Evolutionary conservation across 2,113 vertebrate species (phyloP), one percentile per base, ranked within the genome.

Genomic region (Scytalopus superciliaris): DNA sequence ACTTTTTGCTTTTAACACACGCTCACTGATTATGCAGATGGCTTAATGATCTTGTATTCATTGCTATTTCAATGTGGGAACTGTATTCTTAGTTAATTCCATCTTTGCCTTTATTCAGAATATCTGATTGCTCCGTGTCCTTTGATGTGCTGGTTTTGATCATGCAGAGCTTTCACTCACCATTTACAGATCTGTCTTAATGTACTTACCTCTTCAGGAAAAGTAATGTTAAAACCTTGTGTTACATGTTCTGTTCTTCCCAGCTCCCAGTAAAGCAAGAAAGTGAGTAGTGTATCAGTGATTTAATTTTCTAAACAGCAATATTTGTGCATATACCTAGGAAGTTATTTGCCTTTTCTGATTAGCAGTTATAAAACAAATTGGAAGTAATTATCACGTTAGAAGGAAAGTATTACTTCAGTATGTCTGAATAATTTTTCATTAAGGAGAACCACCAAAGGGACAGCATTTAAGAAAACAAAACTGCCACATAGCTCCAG

Each of bases 131-230:
- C 53, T 84, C 31, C 11, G 3, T 4, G 64, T 27, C 52, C 91
- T 95, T 92, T 96, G 66, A 94, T 94, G 64, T 70, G 37, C 6
- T 84, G 72, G 68, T 75, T 97, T 96, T 94, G 79, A 84, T 89
- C 60, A 3, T 9, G 25, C 53, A 70, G 69, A 79, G 62, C 79
- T 87, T 90, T 90, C 45, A 70, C 33, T 66, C 63, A n/a, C 33
- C 15, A 21, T 92, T 86, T 66, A 9, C 77, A 66, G 69, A 81
- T 16, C 63, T 69, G 28, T 45, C 53, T 81, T 52, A 70, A 60
- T 78, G 90, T 44, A 33, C 49, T 90, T 44, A 12, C 14, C 56
- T 64, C 75, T 74, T 81, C 47, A 89, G 56, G 35, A 92, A 70
- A 66, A 70, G 24, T 30, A 5, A 37, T 13, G 52, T 55, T 50